Base-by-base conservation (phyloP, 2,888 invertebrate species). In the Aspidiotus rigidus region DNA sequence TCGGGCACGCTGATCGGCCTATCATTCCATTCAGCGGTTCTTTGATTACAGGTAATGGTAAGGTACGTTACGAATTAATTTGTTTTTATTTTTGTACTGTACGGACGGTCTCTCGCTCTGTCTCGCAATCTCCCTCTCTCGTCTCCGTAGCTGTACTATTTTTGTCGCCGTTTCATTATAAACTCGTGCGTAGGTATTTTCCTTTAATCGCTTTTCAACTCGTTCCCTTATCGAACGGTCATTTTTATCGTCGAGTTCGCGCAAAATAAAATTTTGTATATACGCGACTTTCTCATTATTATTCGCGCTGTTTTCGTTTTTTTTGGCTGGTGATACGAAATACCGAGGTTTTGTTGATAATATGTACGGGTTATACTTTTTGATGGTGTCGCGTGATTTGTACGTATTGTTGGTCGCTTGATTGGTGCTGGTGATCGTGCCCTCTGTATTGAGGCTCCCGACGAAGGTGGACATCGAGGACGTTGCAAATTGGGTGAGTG, bases 41-140 rank as follows among this genome's bases (percentile, higher is more conserved):
- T 66, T 42, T 16, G 57, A 56, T 57, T 56, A 40, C 64, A 56
- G 40, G 55, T 42, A 66, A 66, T 66, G 66, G 49, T 57, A 57
- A 66, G 44, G 66, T 57, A 55, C 66, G 66, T 56, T 57, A 28
- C 42, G 42, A 13, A 55, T 49, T 49, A 49, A 11, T 49, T 49
- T 49, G 10, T 49, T 49, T 49, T n/a, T 49, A 11, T 49, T 49
- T 49, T 49, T 3, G 9, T 56, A 55, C 1, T 3, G 28, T 28
- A 28, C 28, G 28, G 28, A 28, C 28, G 28, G 28, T 28, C 28
- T 28, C 28, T 28, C 28, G 28, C 28, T 28, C 28, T 28, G 28
- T 28, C 28, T 28, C 28, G 28, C 28, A 28, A 28, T 28, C 28
- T 28, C 28, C 28, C 28, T 28, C 28, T 28, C 28, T 28, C 28